Conservation (phyloP, 2,888 invertebrate species). For the Galeruca laticollis region DNA sequence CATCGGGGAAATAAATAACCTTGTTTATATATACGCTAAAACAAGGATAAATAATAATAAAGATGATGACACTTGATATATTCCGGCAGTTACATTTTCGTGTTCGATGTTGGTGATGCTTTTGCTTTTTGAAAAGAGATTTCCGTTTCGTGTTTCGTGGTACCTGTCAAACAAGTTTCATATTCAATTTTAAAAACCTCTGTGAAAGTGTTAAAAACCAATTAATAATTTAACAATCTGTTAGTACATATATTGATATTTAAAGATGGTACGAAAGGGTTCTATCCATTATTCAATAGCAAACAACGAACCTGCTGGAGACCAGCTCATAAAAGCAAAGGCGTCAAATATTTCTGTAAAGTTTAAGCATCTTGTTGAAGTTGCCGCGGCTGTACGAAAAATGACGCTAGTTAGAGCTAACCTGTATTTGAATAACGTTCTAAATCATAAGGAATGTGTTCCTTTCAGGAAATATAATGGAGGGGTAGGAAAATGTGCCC, state of each 20-base stretch:
- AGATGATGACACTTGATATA: no score
- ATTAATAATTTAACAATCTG: background rate
- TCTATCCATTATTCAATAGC: conserved; percentile 58
- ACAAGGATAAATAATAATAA: no score
- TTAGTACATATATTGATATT: background rate
- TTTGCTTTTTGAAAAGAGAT: no score
- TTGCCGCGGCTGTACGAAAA: conserved; percentile 79
- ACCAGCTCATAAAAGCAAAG: conserved; percentile 71
- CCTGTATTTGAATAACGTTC: conserved; percentile 81
- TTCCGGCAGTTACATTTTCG: no score
- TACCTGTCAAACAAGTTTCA: no score
- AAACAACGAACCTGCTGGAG: conserved; percentile 68
- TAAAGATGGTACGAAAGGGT: conserved; percentile 36
- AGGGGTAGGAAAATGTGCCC: conserved; percentile 82
- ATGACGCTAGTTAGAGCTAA: conserved; percentile 82
- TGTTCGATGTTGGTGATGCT: no score
- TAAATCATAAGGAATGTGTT: conserved; percentile 82
- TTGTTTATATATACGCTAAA: no score
- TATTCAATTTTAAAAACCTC: background rate
- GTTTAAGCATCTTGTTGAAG: conserved; percentile 87
- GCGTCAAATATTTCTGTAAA: conserved; percentile 84
- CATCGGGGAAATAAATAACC: no score
- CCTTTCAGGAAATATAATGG: conserved; percentile 83
- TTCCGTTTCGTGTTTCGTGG: no score
- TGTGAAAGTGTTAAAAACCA: background rate